Base-by-base conservation (phyloP, 2,797 vertebrate genomes). In the Leptatherina wallacei region DNA sequence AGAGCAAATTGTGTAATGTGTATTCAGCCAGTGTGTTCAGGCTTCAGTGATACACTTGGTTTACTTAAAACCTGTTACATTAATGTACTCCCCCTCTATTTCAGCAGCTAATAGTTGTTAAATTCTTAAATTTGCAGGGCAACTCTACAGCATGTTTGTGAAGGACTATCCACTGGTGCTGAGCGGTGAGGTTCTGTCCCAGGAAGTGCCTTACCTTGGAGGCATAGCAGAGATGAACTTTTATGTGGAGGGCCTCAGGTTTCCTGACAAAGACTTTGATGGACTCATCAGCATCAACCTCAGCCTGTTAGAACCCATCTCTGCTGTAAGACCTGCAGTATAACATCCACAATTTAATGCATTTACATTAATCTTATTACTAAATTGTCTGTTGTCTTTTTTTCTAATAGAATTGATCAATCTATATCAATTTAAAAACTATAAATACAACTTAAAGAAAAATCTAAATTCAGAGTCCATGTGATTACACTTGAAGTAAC, bases 161-260 rank as follows among this genome's bases (percentile, higher is more conserved):
- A 85, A 71, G 44, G 77, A 36, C 52, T 96, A 91, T 70, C 83
- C 88, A 1, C 69, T 91, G 0, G 94, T 97, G 49, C 61, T 99
- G 84, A 95, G 94, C 20, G 89, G 77, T 0, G 32, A 86, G 7
- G 75, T 78, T 56, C 86, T 96, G 29, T 94, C 92, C 0, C 81
- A 94, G 14, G 63, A 81, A 10, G 93, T 99, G 77, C 88, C 94
- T 0, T 92, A 90, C 20, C 51, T 77, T 0, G 92, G 94, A 0
- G 92, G 87, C 0, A 77, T 4, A 0, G 84, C 88, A 1, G 93
- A 97, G 63, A 80, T 78, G 2, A 81, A 80, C 2, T 96, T 97
- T 87, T 96, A 94, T 0, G 95, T 97, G 72, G 98, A 99, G 81
- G 98, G 96, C 1, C 90, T 97, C 2, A 79, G 86, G 0, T 99